Percentiles rank a stretch among this genome's conserved stretches.
Conservation (phyloP, 2,113 vertebrate genomes). For the Myotis lucifugus region DNA sequence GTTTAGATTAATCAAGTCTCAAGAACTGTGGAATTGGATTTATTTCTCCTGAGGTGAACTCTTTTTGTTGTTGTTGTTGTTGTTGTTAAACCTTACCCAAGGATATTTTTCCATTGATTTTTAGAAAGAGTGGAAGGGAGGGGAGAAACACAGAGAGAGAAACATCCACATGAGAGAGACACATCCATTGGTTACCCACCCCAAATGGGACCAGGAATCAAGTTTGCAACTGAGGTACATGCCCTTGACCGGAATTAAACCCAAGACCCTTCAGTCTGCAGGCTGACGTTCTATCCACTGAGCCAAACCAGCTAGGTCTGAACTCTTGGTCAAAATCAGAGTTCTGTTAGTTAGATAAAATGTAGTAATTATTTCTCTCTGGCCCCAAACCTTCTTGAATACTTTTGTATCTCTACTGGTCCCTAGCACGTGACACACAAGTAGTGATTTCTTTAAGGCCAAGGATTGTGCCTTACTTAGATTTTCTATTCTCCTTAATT, state of each 20-base stretch:
- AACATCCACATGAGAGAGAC: too few species aligned
- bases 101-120: too few species aligned
- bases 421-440: not conserved
- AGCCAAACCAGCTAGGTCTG: not conserved
- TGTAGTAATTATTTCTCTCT: not conserved
- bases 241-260: too few species aligned
- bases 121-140: too few species aligned
- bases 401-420: not conserved
- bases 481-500: not conserved
- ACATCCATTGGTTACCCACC: too few species aligned
- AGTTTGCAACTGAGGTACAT: too few species aligned
- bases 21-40: not conserved
- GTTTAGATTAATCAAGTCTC: slow-evolving; percentile 1
- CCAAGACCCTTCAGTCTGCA: too few species aligned
- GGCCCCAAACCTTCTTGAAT: not conserved
- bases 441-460: not conserved
- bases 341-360: not conserved
- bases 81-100: too few species aligned
- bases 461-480: not conserved
- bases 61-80: too few species aligned
- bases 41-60: not conserved
- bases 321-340: not conserved
- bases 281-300: too few species aligned
- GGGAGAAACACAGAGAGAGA: too few species aligned
- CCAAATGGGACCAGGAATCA: too few species aligned